Evolutionary conservation across 2,888 invertebrate species (phyloP), one percentile per base, ranked within the genome.

Genomic region (Tenthredo amoena): DNA sequence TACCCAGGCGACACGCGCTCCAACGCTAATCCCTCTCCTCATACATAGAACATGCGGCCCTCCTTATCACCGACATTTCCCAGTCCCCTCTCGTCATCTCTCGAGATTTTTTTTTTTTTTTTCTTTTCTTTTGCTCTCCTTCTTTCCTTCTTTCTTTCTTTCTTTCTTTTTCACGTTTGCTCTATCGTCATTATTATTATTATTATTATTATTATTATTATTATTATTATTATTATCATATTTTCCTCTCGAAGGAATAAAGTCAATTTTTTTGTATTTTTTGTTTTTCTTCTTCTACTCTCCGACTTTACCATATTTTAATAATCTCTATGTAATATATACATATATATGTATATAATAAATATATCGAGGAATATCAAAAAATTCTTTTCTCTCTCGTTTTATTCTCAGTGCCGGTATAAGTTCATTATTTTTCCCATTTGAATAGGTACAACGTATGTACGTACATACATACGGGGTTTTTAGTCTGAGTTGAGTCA

Each of bases 1-100:
- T 81, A 81, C 58, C 81, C 81, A 81, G 81, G 81, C 81, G 62
- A 81, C 81, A 81, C 81, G 81, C 81, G 81, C 81, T 50, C 62
- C 81, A 31, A 81, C 58, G 62, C 81, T 81, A 81, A 81, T 81
- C 81, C 81, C 58, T 58, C 26, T 81, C 58, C 62, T 81, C 62
- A 81, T 81, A 81, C 81, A 81, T 81, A 81, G 34, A 81, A 81
- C 81, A 81, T 81, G 81, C 62, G 81, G 81, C 50, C 55, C 58
- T 58, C 81, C 81, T 81, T 81, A 81, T 81, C 81, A 62, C 26
- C 81, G 81, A 40, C 81, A 62, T 81, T 81, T 81, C 37, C 81
- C 50, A 79, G 34, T 81, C 81, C 58, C 34, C 37, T 55, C 81
- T n/a, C 81, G 18, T 21, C 58, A 31, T 40, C 55, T 34, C 31